Base-by-base conservation (phyloP, 2,888 invertebrate species). In the Osmoderma eremita region DNA sequence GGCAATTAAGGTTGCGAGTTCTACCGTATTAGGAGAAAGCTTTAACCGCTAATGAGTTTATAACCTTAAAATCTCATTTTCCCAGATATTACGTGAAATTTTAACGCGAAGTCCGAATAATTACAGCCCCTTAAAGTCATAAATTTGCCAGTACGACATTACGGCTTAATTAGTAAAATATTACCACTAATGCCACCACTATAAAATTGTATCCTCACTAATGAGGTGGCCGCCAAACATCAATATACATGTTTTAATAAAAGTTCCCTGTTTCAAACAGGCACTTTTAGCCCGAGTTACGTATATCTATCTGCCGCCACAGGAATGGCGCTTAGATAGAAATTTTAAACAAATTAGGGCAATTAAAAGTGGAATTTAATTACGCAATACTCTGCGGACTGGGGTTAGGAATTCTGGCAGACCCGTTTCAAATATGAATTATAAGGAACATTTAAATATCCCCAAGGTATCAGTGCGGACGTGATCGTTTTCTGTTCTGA, bases 331-430 rank as follows among this genome's bases (percentile, higher is more conserved):
- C 6, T 5, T n/a, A 51, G 24, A 51, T 15, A 50, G 10, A 50
- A 51, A 51, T 51, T 51, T n/a, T 13, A 6, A 13, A 51, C 6
- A 13, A 51, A 51, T 51, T 51, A 51, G 24, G n/a, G n/a, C 24
- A 51, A 51, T 51, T 51, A 22, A 13, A 51, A 30, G 24, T 13
- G 13, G 24, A 51, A 51, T 22, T 51, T 51, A 51, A 30, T 51
- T 51, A 13, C 13, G 8, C 15, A 30, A 51, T 51, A 24, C 8
- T 51, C 15, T 24, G n/a, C 8, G 24, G 22, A 13, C 8, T 20
- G 20, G 20, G 8, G 22, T 22, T 18, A 12, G 24, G 15, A 51
- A 51, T 30, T 30, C 24, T 1, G 15, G 12, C 17, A 42, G 42
- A 17, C 17, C 17, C 42, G 15, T 13, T 42, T 42, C 17, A 42